These are phyloP conservation scores for Varanus komodoensis DNA, from an alignment of 2,113 vertebrate species.

Conservation along the genomic window DNA sequence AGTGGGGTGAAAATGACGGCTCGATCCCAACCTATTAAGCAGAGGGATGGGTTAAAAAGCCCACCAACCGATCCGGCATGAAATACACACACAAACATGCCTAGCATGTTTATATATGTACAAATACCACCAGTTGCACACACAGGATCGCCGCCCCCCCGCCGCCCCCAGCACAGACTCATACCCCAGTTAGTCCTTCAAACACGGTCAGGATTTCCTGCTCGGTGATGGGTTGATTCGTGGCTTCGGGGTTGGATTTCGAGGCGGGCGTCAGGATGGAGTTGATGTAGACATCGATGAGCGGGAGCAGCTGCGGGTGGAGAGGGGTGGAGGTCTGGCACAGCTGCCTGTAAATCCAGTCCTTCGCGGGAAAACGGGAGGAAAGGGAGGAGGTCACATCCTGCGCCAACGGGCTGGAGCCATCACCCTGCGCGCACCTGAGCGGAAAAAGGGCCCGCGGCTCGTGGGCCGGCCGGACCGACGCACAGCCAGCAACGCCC, in stretches of 20 bases:
- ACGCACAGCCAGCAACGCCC: too few species aligned
- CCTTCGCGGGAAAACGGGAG: slow-evolving; percentile 72
- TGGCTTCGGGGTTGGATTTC: slow-evolving; percentile 97
- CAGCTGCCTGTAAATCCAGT: slow-evolving; percentile 98
- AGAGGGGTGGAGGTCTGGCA: slow-evolving; percentile 94
- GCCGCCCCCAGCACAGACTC: fast-evolving
- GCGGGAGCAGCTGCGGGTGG: slow-evolving; percentile 94
- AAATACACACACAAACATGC: too few species aligned
- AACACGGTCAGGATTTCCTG: slow-evolving; percentile 96
- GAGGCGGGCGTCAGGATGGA: slow-evolving; percentile 97
- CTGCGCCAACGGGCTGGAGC: too few species aligned
- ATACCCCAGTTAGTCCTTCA: slow-evolving; percentile 87
- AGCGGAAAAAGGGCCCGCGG: too few species aligned
- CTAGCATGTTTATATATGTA: too few species aligned
- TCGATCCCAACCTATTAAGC: too few species aligned
- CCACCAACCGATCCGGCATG: background rate
- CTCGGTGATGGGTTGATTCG: slow-evolving; percentile 97
- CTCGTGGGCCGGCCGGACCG: too few species aligned
- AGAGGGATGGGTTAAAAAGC: background rate
- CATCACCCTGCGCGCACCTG: too few species aligned
- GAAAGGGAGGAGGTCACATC: too few species aligned
- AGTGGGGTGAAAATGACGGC: background rate
- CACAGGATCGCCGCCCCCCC: too few species aligned
- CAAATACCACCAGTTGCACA: too few species aligned
- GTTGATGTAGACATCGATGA: slow-evolving; percentile 97